Evolutionary conservation across 1,140 invertebrate genomes (phyloP).

Genomic region (Musca domestica): DNA sequence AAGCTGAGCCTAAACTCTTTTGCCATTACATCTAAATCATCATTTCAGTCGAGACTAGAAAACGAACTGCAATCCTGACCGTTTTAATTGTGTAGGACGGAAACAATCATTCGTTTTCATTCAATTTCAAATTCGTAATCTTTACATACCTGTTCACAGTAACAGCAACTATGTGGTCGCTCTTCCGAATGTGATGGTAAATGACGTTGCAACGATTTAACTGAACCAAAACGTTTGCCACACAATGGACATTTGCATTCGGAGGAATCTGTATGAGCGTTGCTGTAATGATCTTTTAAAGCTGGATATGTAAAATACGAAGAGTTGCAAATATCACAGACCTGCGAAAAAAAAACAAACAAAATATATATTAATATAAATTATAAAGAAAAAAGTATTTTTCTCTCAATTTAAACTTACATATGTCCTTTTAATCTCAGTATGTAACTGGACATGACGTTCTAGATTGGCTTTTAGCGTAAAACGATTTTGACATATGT

Average conservation of each 20-base stretch:
- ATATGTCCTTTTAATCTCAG: constrained; percentile 50
- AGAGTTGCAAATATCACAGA: constrained; percentile 52
- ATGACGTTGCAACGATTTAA: constrained; percentile 66
- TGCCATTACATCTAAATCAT: too few relatives aligned
- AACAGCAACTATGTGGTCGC: constrained; percentile 79
- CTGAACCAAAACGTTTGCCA: constrained; percentile 48
- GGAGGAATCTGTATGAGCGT: constrained; percentile 48
- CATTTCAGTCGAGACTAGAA: too few relatives aligned
- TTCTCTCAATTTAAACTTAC: constrained; percentile 30
- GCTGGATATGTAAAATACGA: constrained; percentile 53
- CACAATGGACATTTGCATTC: constrained; percentile 51
- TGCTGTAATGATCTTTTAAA: constrained; percentile 51
- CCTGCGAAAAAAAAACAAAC: too few relatives aligned
- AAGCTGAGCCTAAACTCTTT: too few relatives aligned
- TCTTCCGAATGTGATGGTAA: constrained; percentile 87
- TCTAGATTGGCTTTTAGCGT: constrained; percentile 51
- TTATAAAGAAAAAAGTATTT: constrained; percentile 9
- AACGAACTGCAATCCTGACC: too few relatives aligned
- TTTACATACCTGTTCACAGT: constrained; percentile 59
- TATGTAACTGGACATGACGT: constrained; percentile 52
- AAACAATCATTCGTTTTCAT: neutral
- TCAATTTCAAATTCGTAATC: neutral
- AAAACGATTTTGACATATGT: constrained; percentile 54
- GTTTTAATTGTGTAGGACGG: too few relatives aligned
- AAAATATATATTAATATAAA: neutral